Conservation (phyloP, 2,888 invertebrate species). For the Sphinx pinastri region DNA sequence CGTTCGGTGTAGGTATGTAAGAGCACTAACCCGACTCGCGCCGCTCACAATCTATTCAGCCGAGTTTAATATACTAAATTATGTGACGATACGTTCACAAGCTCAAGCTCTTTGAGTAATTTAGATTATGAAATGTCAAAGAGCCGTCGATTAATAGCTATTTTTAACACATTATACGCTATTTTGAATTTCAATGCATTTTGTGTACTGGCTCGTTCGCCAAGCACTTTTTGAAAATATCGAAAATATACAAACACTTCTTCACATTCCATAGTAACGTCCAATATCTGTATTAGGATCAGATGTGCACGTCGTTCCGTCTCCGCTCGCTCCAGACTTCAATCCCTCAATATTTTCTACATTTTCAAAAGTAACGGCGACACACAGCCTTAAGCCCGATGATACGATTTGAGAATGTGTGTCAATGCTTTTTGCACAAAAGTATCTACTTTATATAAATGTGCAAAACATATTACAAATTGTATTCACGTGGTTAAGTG, state of each 20-base stretch:
- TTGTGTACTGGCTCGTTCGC: constrained; percentile 28
- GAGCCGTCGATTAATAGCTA: constrained; percentile 28
- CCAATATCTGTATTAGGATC: background rate
- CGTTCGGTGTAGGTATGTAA: background rate
- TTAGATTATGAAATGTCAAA: constrained; percentile 28
- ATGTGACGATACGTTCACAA: constrained; percentile 27
- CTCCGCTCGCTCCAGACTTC: background rate
- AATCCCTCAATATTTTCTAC: constrained; percentile 24
- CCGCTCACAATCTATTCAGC: constrained; percentile 8
- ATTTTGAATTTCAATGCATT: constrained; percentile 28
- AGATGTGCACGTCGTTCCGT: constrained; percentile 12
- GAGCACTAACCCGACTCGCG: constrained; percentile 16
- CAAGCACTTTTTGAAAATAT: constrained; percentile 25
- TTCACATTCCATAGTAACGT: background rate
- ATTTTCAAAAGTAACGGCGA: constrained; percentile 33
- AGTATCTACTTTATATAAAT: constrained; percentile 26
- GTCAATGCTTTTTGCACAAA: constrained; percentile 36
- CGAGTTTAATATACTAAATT: constrained; percentile 36
- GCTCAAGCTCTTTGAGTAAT: constrained; percentile 28
- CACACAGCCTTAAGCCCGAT: constrained; percentile 55
- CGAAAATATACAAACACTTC: constrained; percentile 24
- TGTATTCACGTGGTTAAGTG: constrained; percentile 15
- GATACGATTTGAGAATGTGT: constrained; percentile 55
- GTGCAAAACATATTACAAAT: constrained; percentile 18
- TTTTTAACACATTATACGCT: constrained; percentile 24